phyloP scores from a whole-genome alignment of 2,797 vertebrate genomes.

The Euphonia xanthogaster region DNA sequence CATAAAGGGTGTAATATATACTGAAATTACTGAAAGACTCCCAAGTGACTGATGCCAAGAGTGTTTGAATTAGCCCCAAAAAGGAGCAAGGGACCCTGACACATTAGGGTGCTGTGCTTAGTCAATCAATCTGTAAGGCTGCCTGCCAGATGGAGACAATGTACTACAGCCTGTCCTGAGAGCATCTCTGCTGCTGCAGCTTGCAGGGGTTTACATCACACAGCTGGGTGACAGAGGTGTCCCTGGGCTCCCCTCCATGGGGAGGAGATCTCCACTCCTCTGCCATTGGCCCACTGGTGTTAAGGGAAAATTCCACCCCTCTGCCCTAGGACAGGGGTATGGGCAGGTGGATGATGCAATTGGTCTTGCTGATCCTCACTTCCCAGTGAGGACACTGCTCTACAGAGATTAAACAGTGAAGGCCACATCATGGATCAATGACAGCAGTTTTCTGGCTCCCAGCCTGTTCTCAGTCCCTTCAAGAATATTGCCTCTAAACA shows the following conservation, averaged over 20 bases:
- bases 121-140: neutral
- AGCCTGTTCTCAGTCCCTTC: conserved; percentile 6
- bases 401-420: conserved; percentile 41
- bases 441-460: neutral
- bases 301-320: conserved; percentile 28
- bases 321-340: neutral
- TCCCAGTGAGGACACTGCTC: conserved; percentile 1
- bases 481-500: conserved; percentile 32
- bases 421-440: conserved; percentile 34
- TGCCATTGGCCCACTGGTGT: conserved; percentile 40
- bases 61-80: neutral
- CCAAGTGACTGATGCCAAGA: neutral
- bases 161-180: neutral
- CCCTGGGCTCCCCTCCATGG: neutral
- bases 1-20: neutral
- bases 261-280: conserved; percentile 19
- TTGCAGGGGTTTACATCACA: neutral
- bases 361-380: neutral
- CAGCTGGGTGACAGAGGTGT: neutral
- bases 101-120: neutral
- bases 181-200: neutral
- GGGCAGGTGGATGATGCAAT: conserved; percentile 38
- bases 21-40: neutral
- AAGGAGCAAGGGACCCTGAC: neutral
- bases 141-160: neutral